Conservation (phyloP, 2,113 vertebrate genomes). For the Muscicapa adusta region DNA sequence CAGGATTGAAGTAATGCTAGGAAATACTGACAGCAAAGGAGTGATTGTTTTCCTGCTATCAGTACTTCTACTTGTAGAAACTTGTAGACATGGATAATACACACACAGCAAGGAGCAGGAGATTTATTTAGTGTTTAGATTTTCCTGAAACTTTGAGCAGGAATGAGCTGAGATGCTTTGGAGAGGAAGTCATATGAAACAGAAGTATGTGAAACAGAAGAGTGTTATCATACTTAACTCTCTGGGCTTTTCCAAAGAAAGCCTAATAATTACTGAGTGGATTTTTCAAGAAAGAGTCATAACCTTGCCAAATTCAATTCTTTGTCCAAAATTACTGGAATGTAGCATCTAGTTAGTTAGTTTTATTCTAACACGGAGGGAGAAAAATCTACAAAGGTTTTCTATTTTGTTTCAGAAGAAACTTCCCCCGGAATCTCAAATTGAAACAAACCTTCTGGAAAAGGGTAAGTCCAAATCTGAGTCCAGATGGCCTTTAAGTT, state of each 20-base stretch:
- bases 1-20: not conserved
- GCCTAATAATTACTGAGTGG: not conserved
- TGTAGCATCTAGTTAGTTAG: not conserved
- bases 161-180: not conserved
- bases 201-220: not conserved
- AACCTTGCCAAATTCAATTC: not conserved
- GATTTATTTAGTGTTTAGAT: not conserved
- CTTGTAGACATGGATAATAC: rapidly evolving
- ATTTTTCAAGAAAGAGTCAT: not conserved
- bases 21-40: not conserved
- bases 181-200: not conserved
- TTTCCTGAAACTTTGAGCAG: not conserved
- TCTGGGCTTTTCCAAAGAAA: not conserved
- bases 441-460: not conserved
- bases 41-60: not conserved
- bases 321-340: not conserved
- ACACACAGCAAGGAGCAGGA: not conserved
- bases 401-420: not conserved
- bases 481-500: not conserved
- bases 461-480: not conserved
- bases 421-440: not conserved
- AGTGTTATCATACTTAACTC: not conserved
- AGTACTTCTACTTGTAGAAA: not conserved
- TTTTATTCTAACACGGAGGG: not conserved
- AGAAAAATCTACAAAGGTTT: not conserved